Conservation (phyloP, 2,888 invertebrate species). For the Orthosia gothica region DNA sequence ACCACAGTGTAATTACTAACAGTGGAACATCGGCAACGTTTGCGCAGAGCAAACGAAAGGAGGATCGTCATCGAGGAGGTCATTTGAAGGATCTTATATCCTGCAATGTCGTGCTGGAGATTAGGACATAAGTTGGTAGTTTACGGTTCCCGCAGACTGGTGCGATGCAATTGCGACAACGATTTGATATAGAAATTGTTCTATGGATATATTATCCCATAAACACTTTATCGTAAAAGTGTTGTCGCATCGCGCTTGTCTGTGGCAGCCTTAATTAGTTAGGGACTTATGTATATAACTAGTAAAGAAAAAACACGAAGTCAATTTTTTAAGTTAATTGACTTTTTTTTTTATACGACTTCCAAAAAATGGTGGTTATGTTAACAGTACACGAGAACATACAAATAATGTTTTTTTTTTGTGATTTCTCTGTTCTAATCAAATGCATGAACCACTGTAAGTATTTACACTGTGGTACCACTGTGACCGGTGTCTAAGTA, state of each 20-base stretch:
- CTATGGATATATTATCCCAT: neutral
- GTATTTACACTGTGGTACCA: slow-evolving; percentile 9
- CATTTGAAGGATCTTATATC: no score
- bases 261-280: neutral
- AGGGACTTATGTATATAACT: no score
- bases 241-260: neutral
- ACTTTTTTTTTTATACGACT: no score
- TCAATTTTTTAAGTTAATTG: no score
- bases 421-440: neutral
- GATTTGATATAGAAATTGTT: neutral
- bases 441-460: neutral
- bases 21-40: neutral
- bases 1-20: slow-evolving; percentile 1
- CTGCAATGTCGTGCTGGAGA: neutral
- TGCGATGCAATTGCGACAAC: neutral
- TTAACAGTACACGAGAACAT: no score
- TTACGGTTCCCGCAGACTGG: neutral
- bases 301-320: no score
- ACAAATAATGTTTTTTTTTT: no score
- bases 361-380: no score
- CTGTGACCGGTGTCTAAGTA: slow-evolving; percentile 39
- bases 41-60: neutral
- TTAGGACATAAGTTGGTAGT: neutral
- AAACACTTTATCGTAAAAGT: no score
- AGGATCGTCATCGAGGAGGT: neutral